A percentile compares a stretch with the other conserved stretches of the same genome.
These are phyloP conservation scores for Rhegmatorhina hoffmannsi DNA, from an alignment of 2,113 vertebrate species.

Conservation along the genomic window DNA sequence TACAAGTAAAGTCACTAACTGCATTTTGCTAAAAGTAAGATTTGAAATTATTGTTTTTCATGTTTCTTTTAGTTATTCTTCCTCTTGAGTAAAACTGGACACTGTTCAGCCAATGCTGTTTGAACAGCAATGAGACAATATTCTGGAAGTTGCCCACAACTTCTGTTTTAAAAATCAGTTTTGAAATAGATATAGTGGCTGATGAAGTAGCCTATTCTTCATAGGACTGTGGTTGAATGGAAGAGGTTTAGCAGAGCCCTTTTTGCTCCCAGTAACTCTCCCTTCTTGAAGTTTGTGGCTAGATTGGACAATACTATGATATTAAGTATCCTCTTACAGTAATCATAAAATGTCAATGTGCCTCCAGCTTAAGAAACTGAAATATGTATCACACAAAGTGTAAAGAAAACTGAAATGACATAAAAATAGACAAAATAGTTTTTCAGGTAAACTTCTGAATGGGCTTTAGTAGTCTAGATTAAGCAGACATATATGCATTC, in stretches of 20 bases:
- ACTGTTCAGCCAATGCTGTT: not conserved
- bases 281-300: not conserved
- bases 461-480: conserved; percentile 8
- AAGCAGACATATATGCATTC: conserved; percentile 4
- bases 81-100: not conserved
- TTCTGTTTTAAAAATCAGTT: conserved; percentile 31
- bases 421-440: conserved; percentile 24
- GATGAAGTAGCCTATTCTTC: not conserved
- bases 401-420: conserved; percentile 37
- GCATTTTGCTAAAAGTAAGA: not conserved
- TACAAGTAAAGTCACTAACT: not conserved
- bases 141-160: not conserved
- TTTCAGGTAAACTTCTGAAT: conserved; percentile 51
- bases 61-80: not conserved
- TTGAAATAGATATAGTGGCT: conserved; percentile 6
- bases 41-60: not conserved
- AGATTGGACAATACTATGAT: not conserved
- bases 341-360: not conserved
- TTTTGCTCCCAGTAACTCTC: not conserved
- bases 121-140: not conserved
- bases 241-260: conserved; percentile 6
- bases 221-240: not conserved
- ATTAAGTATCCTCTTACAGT: not conserved
- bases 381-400: conserved; percentile 4
- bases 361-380: conserved; percentile 14